Evolutionary conservation across 2,113 vertebrate genomes (phyloP).

Genomic region (Equus przewalskii): DNA sequence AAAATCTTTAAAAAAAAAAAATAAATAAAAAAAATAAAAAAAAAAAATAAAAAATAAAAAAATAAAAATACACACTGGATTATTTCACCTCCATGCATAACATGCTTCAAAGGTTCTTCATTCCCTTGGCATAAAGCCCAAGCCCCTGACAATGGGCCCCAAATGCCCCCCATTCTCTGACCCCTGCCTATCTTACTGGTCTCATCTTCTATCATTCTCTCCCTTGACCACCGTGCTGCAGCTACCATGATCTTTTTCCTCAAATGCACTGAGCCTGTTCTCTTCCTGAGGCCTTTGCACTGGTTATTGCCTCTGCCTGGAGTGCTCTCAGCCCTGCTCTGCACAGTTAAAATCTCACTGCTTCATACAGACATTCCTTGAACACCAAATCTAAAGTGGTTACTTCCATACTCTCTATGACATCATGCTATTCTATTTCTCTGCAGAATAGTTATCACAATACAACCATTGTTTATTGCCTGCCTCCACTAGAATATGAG

Average conservation of each 20-base stretch:
- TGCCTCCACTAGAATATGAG: not conserved
- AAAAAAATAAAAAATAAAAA: too few relatives aligned
- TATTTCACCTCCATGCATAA: not conserved
- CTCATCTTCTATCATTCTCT: not conserved
- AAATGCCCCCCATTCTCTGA: not conserved
- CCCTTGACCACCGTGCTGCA: not conserved
- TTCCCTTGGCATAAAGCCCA: not conserved
- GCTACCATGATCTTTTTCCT: not conserved
- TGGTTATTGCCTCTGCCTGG: not conserved
- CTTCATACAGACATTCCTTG: not conserved
- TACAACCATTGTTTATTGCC: not conserved
- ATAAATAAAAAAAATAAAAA: too few relatives aligned
- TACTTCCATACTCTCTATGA: not conserved
- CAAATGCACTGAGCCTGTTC: not conserved
- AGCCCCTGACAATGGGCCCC: not conserved
- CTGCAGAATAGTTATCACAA: not conserved
- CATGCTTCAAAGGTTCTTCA: not conserved
- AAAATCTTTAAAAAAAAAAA: too few relatives aligned
- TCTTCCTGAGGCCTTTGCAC: not conserved
- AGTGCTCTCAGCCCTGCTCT: not conserved
- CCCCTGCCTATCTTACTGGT: not conserved
- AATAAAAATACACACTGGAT: not conserved
- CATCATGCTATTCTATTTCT: constrained; percentile 42
- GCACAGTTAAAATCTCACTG: not conserved
- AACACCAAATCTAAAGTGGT: not conserved